A percentile compares a stretch with the other conserved stretches of the same genome.
These are phyloP conservation scores for Zaprionus ornatus DNA, from an alignment of 1,140 invertebrate species.

Conservation along the genomic window DNA sequence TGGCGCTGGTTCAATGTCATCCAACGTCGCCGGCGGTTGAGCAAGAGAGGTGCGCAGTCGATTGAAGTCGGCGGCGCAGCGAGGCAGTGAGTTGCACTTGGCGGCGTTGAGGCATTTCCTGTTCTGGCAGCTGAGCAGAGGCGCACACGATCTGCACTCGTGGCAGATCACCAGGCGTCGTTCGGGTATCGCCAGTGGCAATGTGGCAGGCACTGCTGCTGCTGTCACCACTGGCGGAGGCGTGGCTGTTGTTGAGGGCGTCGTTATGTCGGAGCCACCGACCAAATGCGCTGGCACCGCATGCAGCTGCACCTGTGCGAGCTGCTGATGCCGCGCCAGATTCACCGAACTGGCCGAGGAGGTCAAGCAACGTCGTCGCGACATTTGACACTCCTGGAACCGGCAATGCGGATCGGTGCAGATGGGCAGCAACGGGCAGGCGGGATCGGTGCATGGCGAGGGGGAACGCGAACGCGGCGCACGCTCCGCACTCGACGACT, in stretches of 20 bases:
- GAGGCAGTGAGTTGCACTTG: conserved; percentile 84
- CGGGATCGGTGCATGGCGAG: conserved; percentile 80
- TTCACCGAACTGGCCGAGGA: conserved; percentile 75
- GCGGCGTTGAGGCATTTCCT: conserved; percentile 83
- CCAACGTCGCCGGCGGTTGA: conserved; percentile 73
- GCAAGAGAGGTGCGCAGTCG: conserved; percentile 77
- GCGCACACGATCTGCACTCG: conserved; percentile 78
- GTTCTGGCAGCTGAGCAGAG: conserved; percentile 78
- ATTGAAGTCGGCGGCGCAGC: conserved; percentile 83
- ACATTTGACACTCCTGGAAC: conserved; percentile 70
- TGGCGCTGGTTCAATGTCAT: conserved; percentile 78
- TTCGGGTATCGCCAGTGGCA: conserved; percentile 28
- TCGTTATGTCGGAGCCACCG: conserved; percentile 70
- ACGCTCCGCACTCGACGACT: conserved; percentile 81
- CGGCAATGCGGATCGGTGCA: conserved; percentile 83
- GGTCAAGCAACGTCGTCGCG: conserved; percentile 56
- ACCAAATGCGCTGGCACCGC: conserved; percentile 71
- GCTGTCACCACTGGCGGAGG: conserved; percentile 44
- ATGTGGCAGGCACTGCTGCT: conserved; percentile 4
- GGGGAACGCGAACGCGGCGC: conserved; percentile 75
- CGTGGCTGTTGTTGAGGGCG: conserved; percentile 72
- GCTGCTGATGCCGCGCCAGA: conserved; percentile 73
- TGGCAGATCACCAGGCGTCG: conserved; percentile 77
- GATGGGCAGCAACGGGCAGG: conserved; percentile 80
- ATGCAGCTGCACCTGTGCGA: conserved; percentile 78